A percentile compares a stretch with the other conserved stretches of the same genome.
Conservation (phyloP, 2,113 vertebrate genomes). For the Dicaeum eximium region DNA sequence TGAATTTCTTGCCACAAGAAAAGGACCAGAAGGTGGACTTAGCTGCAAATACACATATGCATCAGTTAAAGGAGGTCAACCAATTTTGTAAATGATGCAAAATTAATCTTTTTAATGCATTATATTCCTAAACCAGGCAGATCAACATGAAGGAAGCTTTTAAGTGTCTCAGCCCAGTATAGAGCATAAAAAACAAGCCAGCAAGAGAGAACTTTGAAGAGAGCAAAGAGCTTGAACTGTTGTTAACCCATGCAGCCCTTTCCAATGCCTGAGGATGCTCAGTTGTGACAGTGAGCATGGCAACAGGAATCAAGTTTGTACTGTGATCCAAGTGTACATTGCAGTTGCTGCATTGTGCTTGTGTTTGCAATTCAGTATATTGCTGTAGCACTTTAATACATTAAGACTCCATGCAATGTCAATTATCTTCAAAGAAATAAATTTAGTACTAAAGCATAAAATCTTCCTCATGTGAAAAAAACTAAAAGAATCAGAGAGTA, state of each 20-base stretch:
- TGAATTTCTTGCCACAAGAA: not conserved
- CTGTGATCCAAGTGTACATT: not conserved
- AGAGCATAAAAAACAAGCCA: not conserved
- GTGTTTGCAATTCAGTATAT: not conserved
- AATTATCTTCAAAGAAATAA: not conserved
- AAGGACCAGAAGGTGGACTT: not conserved
- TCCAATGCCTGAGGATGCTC: not conserved
- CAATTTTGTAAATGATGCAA: not conserved
- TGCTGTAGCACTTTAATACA: not conserved
- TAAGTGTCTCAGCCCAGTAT: not conserved
- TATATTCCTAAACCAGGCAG: not conserved
- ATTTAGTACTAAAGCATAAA: not conserved
- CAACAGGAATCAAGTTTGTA: not conserved
- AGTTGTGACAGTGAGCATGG: not conserved
- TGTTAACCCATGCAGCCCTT: not conserved
- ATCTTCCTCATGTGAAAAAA: not conserved
- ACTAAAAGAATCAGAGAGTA: not conserved
- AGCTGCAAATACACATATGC: fast-evolving
- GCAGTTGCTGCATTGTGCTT: not conserved
- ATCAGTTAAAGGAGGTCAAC: not conserved
- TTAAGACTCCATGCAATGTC: not conserved
- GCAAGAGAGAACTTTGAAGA: not conserved
- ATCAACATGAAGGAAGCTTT: not conserved
- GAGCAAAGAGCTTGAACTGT: not conserved
- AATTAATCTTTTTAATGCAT: not conserved